Percentiles rank a stretch among this genome's conserved stretches.
Evolutionary conservation across 1,140 invertebrate species (phyloP).

Genomic region (Pteromalus puparum): DNA sequence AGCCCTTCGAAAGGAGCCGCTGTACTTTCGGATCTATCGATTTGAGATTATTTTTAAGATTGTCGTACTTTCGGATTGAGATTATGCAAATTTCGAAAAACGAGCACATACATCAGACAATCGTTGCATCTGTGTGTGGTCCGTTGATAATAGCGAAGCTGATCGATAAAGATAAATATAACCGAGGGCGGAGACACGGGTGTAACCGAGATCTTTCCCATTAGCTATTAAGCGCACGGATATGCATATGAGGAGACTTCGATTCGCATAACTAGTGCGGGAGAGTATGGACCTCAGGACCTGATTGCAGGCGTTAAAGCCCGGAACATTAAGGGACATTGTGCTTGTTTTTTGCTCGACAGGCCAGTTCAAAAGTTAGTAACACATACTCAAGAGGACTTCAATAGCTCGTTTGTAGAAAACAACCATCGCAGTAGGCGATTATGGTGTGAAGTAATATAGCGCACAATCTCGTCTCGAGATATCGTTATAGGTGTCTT

Average conservation of each 20-base stretch:
- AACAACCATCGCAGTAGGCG: neutral
- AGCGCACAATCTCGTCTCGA: conserved; percentile 1
- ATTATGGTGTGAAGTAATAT: conserved; percentile 26
- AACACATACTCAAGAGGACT: neutral
- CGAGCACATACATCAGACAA: neutral
- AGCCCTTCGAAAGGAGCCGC: too few relatives aligned
- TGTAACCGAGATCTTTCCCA: conserved; percentile 43
- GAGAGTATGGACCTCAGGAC: neutral
- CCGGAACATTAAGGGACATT: neutral
- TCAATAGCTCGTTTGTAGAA: neutral
- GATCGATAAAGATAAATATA: neutral
- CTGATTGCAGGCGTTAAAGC: neutral
- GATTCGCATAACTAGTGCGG: neutral
- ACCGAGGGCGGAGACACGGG: neutral
- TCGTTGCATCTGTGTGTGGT: conserved; percentile 20
- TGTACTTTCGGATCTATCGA: neutral
- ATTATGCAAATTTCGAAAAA: neutral
- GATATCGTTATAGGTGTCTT: conserved; percentile 22
- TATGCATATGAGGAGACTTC: conserved; percentile 64
- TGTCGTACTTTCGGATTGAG: too few relatives aligned
- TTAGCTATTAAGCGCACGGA: conserved; percentile 66
- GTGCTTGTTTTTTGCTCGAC: neutral
- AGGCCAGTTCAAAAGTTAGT: neutral
- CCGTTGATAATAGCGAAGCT: neutral
- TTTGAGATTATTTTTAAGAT: too few relatives aligned